A percentile compares a stretch with the other conserved stretches of the same genome.
These are phyloP conservation scores for Lophochroa leadbeateri DNA, from an alignment of 2,113 vertebrate species.

Conservation along the genomic window DNA sequence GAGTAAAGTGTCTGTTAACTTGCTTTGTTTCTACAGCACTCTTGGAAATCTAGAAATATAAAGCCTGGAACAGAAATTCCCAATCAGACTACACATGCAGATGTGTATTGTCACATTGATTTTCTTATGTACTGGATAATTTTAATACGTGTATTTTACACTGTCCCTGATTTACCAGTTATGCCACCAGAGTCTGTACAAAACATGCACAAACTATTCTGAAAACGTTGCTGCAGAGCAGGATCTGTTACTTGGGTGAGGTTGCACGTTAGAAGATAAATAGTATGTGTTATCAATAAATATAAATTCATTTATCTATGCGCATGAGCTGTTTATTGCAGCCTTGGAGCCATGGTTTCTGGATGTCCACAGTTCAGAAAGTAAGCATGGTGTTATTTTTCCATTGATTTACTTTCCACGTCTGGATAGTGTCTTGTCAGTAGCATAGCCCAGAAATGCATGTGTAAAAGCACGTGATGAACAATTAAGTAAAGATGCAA, in stretches of 20 bases:
- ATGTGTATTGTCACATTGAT: neutral
- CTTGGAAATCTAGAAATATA: neutral
- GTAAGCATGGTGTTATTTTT: neutral
- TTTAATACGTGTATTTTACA: neutral
- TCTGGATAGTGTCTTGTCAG: neutral
- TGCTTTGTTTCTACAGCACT: neutral
- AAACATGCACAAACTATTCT: neutral
- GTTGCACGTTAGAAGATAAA: neutral
- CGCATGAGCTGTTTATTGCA: neutral
- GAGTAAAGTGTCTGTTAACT: neutral
- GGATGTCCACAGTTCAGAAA: neutral
- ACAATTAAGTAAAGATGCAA: neutral
- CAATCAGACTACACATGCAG: neutral
- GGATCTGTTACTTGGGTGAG: neutral
- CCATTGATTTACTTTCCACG: neutral
- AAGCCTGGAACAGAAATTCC: neutral
- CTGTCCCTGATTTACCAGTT: neutral
- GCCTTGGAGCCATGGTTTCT: neutral
- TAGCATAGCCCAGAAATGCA: neutral
- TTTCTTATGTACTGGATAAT: neutral
- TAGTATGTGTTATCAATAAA: neutral
- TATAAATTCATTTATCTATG: neutral
- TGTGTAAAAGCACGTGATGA: neutral
- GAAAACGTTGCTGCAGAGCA: neutral
- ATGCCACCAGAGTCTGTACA: neutral